Evolutionary conservation across 35 echinoderm and acorn worm species (phyloP).

Genomic region (Lytechinus pictus): DNA sequence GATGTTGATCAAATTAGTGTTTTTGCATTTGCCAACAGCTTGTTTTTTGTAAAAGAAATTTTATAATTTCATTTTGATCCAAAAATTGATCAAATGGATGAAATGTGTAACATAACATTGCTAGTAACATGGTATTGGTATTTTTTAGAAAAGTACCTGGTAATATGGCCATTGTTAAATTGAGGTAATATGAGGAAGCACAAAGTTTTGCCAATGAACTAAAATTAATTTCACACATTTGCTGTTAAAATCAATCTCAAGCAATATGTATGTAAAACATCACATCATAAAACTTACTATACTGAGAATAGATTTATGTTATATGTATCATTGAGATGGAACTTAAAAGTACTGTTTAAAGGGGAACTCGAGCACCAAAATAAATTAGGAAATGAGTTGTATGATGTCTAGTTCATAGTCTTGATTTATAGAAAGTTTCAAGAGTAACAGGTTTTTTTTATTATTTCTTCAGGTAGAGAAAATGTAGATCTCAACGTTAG

Average conservation of each 20-base stretch:
- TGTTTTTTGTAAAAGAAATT: no score
- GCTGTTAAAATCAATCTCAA: no score
- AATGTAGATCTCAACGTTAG: neutral
- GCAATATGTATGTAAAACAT: no score
- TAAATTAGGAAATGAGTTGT: neutral
- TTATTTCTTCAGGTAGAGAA: neutral
- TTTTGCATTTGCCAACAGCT: no score
- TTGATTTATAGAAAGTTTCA: neutral
- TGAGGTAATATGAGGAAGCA: neutral
- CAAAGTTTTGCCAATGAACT: neutral
- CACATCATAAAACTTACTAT: no score
- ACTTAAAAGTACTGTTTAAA: neutral
- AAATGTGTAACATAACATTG: no score
- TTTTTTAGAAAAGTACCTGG: neutral
- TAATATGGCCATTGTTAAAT: neutral
- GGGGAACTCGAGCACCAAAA: neutral
- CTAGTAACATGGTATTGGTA: no score
- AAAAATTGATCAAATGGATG: no score
- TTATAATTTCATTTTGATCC: no score
- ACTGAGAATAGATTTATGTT: no score
- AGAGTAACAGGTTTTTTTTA: neutral
- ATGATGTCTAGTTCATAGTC: neutral
- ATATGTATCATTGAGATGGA: neutral
- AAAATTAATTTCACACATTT: no score
- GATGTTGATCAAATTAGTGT: no score